Percentiles rank a stretch among this genome's conserved stretches.
phyloP scores from a whole-genome alignment of 2,797 vertebrate species.

The Myotis planiceps region DNA sequence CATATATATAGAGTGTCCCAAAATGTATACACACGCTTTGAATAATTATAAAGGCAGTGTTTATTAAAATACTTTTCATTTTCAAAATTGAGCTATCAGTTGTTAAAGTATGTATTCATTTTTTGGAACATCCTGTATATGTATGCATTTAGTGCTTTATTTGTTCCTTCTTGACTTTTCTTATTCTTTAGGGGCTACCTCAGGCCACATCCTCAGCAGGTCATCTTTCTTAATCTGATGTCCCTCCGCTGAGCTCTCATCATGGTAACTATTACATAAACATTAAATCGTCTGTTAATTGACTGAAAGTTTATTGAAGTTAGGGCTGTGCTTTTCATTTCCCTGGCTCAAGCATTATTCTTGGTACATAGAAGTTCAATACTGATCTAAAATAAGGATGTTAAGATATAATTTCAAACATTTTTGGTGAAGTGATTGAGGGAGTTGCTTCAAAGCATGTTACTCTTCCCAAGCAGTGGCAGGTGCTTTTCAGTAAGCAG shows the following conservation, averaged over 20 bases:
- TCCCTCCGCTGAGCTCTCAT: neutral
- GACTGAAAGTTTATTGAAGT: neutral
- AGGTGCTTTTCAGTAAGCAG: neutral
- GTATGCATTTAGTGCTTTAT: neutral
- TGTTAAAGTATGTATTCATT: too few relatives aligned
- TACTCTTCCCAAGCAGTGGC: neutral
- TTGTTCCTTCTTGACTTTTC: neutral
- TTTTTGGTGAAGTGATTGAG: neutral
- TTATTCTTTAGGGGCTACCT: neutral
- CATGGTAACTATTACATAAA: neutral
- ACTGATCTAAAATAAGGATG: neutral
- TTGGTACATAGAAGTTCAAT: neutral
- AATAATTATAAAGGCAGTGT: too few relatives aligned
- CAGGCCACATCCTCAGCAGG: neutral
- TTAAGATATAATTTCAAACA: neutral
- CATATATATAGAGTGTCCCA: too few relatives aligned
- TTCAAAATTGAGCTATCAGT: too few relatives aligned
- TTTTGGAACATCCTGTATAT: too few relatives aligned
- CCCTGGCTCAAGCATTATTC: neutral
- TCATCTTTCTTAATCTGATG: neutral
- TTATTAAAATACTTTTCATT: too few relatives aligned
- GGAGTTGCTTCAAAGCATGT: neutral
- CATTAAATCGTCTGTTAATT: neutral
- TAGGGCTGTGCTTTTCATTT: neutral
- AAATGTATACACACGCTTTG: too few relatives aligned